These are phyloP conservation scores for Furcula furcula DNA, from an alignment of 2,888 invertebrate species.

Conservation along the genomic window DNA sequence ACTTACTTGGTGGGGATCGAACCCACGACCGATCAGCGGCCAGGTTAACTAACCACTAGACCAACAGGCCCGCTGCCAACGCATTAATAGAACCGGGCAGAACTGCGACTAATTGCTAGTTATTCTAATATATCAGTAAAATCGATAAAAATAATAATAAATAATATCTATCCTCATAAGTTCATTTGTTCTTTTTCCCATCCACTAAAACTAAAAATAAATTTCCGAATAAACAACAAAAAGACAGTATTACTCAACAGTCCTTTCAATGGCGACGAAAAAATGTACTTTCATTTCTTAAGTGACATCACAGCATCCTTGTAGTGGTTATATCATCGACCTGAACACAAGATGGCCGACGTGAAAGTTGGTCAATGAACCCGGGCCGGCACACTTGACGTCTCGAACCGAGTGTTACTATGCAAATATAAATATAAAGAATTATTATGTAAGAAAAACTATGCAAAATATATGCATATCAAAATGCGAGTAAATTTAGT, in stretches of 20 bases:
- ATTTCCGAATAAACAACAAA: neutral
- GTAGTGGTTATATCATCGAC: slow-evolving; percentile 46
- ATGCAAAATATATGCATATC: too few relatives aligned
- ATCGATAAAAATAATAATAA: neutral
- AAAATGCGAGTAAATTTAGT: neutral
- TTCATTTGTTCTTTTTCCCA: neutral
- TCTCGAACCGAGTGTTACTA: neutral
- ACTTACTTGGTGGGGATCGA: too few relatives aligned
- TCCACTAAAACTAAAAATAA: neutral
- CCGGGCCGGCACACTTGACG: slow-evolving; percentile 34
- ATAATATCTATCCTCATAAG: too few relatives aligned
- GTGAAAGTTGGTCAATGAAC: slow-evolving; percentile 60
- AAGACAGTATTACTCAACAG: neutral
- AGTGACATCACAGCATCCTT: slow-evolving; percentile 56
- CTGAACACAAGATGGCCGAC: slow-evolving; percentile 34
- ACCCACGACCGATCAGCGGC: too few relatives aligned
- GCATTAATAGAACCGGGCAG: too few relatives aligned
- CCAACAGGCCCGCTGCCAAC: too few relatives aligned
- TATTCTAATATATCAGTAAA: too few relatives aligned
- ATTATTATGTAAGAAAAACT: too few relatives aligned
- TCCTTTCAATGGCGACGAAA: slow-evolving; percentile 2
- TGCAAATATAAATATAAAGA: neutral
- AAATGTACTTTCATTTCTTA: slow-evolving; percentile 34
- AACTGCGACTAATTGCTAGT: too few relatives aligned
- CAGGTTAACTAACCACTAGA: too few relatives aligned